Conservation (phyloP, 92 coral and sea anemone species). For the Actinostola sp. region DNA sequence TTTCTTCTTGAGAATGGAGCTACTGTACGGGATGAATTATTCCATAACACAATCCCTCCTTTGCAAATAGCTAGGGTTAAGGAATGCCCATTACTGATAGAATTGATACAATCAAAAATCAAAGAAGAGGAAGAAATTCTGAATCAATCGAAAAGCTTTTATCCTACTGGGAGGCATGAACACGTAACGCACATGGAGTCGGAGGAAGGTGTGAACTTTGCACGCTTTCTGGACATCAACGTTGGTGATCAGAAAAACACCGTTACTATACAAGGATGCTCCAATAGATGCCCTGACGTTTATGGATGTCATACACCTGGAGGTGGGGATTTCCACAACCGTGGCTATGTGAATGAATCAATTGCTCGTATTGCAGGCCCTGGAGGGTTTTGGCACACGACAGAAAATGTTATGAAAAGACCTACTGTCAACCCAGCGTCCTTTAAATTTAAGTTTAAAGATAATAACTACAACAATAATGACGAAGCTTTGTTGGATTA, state of each 20-base stretch:
- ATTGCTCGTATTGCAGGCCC: constrained; percentile 30
- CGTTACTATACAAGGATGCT: constrained; percentile 42
- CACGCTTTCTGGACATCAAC: constrained; percentile 43
- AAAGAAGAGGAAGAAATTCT: background rate
- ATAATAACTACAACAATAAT: constrained; percentile 42
- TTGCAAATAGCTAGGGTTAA: constrained; percentile 16
- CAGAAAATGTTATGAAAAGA: constrained; percentile 31
- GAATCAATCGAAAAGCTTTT: background rate
- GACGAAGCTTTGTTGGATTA: constrained; percentile 50
- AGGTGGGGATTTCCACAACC: constrained; percentile 55
- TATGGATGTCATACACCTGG: constrained; percentile 45
- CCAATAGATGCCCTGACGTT: constrained; percentile 56
- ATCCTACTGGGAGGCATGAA: too few relatives aligned
- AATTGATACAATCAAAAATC: background rate
- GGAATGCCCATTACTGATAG: background rate
- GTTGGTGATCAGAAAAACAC: constrained; percentile 65
- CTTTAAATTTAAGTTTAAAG: constrained; percentile 22
- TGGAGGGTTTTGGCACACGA: constrained; percentile 44
- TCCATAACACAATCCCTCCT: constrained; percentile 3
- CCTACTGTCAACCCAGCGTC: constrained; percentile 24
- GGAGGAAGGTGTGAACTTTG: background rate
- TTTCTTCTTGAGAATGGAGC: constrained; percentile 45
- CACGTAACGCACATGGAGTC: background rate
- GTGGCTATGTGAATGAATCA: constrained; percentile 58
- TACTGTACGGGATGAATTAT: background rate